A percentile compares a stretch with the other conserved stretches of the same genome.
Evolutionary conservation across 2,113 vertebrate genomes (phyloP).

Genomic region (Lampris incognitus): DNA sequence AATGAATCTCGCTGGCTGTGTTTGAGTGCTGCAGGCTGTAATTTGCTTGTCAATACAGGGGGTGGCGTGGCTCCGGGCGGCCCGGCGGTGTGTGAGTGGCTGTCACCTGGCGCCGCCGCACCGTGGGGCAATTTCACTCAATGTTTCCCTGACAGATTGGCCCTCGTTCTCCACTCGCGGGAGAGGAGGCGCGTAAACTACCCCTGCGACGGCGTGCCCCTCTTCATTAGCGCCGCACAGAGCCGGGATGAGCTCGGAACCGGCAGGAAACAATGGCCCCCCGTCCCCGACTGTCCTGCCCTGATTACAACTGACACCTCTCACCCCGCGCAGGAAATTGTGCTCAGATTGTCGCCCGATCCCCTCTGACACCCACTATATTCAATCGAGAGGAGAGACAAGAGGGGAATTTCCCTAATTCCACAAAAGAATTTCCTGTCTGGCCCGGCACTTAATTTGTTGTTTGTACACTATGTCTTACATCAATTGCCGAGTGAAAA

Average conservation of each 20-base stretch:
- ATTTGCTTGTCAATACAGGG: constrained; percentile 96
- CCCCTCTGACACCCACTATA: constrained; percentile 64
- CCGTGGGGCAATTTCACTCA: constrained; percentile 96
- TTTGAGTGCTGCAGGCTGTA: constrained; percentile 89
- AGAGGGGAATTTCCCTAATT: constrained; percentile 78
- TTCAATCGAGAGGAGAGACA: constrained; percentile 67
- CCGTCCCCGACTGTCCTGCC: constrained; percentile 72
- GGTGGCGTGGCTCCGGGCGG: constrained; percentile 70
- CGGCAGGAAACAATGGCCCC: constrained; percentile 81
- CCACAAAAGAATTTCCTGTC: constrained; percentile 79
- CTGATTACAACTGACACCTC: constrained; percentile 84
- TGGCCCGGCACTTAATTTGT: constrained; percentile 69
- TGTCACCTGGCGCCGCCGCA: constrained; percentile 91
- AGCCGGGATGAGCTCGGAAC: constrained; percentile 80
- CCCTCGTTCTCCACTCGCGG: constrained; percentile 91
- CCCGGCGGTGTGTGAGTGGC: constrained; percentile 88
- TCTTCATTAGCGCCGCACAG: constrained; percentile 96
- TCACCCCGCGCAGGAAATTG: constrained; percentile 84
- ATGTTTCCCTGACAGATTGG: constrained; percentile 96
- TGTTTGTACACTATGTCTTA: constrained; percentile 61
- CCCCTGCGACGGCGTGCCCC: constrained; percentile 90
- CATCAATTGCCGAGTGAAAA: constrained; percentile 71
- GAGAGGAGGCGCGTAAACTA: constrained; percentile 93
- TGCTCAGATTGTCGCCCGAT: constrained; percentile 72
- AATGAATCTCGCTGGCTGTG: constrained; percentile 88